Base-by-base conservation (phyloP, 1,140 invertebrate species). In the Halesus radiatus region DNA sequence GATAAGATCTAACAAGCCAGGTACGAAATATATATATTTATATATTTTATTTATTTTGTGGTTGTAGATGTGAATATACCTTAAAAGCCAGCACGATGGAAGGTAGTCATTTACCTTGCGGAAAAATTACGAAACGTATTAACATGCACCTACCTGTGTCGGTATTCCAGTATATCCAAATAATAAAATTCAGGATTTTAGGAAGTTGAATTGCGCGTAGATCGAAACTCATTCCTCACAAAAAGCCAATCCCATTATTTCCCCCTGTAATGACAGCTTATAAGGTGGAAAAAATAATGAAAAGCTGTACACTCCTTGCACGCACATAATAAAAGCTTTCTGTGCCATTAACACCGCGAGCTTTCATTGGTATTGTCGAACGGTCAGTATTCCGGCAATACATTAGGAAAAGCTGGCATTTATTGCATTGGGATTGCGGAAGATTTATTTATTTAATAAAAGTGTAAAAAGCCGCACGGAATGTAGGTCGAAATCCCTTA, bases 181-280 rank as follows among this genome's bases (percentile, higher is more conserved):
- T 45, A 45, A 13, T 13, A 45, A 45, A 45, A 13, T 8, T 45
- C 37, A 45, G 37, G 32, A 13, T 10, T 45, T 45, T 13, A 10
- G 56, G 10, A 60, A 60, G 18, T 20, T 23, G 56, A 20, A 60
- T 60, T 60, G 10, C 18, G 56, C 18, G 56, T 23, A 60, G 23
- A 60, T 60, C 56, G 18, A 60, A 52, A 76, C 15, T 70, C 64
- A 76, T 29, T 52, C 76, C 70, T 81, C 66, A 64, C 76, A 68
- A 58, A 68, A 66, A 79, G 76, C 81, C 81, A 82, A 82, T 82
- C 77, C 81, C 78, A 82, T 82, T 80, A 82, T 76, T 82, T 81
- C 74, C 56, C 73, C 58, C 58, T 76, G 81, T 79, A 82, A 82
- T 82, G 81, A 82, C 68, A 77, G 78, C 73, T 80, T 80, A 80